phyloP scores from a whole-genome alignment of 2,113 vertebrate genomes.

The Numida meleagris region DNA sequence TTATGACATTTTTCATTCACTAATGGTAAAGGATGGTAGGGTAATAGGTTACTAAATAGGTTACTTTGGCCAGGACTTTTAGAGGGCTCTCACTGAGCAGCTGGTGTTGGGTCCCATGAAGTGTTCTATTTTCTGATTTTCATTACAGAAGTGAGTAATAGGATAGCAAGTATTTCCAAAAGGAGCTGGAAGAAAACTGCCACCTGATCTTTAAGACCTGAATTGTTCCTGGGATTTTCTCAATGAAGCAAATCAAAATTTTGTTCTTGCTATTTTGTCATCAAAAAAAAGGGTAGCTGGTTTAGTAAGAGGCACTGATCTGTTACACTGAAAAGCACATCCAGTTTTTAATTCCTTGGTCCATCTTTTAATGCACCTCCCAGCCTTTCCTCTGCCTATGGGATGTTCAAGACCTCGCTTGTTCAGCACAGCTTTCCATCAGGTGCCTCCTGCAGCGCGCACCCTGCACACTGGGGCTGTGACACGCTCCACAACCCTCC shows the following conservation, averaged over 20 bases:
- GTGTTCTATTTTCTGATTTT: background rate
- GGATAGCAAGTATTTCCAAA: constrained; percentile 1
- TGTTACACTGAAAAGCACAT: background rate
- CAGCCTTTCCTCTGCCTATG: background rate
- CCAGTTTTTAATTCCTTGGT: background rate
- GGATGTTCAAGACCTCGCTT: background rate
- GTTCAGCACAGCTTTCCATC: background rate
- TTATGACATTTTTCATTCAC: background rate
- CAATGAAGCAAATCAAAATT: background rate
- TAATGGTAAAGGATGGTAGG: background rate
- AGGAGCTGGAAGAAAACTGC: background rate
- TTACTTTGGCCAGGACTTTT: background rate
- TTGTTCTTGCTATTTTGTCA: background rate
- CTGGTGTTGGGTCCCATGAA: background rate
- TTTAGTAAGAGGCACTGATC: background rate
- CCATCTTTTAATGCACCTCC: background rate
- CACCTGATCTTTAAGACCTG: background rate
- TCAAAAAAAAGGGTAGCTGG: background rate
- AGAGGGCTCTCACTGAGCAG: background rate
- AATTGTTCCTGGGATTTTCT: background rate
- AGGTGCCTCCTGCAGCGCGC: background rate
- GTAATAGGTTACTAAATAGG: background rate
- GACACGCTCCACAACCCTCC: background rate
- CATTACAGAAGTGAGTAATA: background rate
- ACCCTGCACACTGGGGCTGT: background rate